phyloP scores from a whole-genome alignment of 2,888 invertebrate genomes.

The Seira musarum region DNA sequence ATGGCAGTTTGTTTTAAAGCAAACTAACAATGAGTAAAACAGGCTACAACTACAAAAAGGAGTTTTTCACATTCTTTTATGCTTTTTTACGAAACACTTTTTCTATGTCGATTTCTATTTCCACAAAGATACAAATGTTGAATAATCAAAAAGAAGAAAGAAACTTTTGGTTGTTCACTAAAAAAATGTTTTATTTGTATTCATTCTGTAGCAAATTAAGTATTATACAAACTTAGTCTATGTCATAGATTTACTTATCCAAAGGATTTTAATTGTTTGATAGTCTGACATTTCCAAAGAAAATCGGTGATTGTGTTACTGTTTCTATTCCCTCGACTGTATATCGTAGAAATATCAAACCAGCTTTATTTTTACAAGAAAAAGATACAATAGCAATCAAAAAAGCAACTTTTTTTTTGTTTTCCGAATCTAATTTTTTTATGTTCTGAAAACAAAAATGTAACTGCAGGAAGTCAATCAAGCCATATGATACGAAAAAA shows the following conservation, averaged over 20 bases:
- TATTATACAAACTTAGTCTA: neutral
- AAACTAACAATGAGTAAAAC: too few species aligned
- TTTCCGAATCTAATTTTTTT: constrained; percentile 28
- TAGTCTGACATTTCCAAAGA: constrained; percentile 55
- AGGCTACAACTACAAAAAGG: neutral
- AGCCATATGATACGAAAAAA: neutral
- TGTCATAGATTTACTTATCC: neutral
- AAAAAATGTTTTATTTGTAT: neutral
- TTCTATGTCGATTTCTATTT: too few species aligned
- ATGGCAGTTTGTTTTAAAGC: too few species aligned
- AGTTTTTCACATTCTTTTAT: too few species aligned
- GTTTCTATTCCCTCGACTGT: constrained; percentile 17
- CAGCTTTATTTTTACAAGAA: constrained; percentile 11
- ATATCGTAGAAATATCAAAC: constrained; percentile 16
- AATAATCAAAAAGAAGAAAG: too few species aligned
- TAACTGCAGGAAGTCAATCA: neutral
- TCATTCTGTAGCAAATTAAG: neutral
- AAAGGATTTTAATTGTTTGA: constrained; percentile 20
- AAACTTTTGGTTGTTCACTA: neutral
- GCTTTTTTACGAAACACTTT: too few species aligned
- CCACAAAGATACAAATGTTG: neutral
- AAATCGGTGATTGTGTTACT: constrained; percentile 48
- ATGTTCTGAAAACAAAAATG: neutral
- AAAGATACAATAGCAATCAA: neutral
- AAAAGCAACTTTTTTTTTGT: too few species aligned